Conservation (phyloP, 2,113 vertebrate genomes). For the Cebus imitator region DNA sequence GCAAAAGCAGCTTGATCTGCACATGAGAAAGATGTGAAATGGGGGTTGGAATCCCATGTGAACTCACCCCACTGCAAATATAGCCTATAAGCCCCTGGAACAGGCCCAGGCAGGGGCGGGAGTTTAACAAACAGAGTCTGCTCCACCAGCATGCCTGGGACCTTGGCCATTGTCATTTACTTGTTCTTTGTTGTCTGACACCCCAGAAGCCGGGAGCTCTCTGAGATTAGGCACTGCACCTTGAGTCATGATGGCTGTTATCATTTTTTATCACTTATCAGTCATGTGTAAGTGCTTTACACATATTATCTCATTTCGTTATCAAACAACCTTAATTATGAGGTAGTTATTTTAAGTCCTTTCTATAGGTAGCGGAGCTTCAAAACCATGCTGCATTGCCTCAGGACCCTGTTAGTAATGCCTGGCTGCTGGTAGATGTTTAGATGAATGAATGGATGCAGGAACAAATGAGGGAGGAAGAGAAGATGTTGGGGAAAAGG, state of each 20-base stretch:
- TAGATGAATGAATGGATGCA: background rate
- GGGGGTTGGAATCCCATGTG: background rate
- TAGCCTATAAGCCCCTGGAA: background rate
- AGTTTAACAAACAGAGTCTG: background rate
- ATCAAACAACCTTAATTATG: background rate
- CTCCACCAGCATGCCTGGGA: background rate
- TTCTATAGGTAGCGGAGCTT: background rate
- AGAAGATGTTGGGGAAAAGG: background rate
- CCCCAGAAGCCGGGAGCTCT: background rate
- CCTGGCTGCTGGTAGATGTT: background rate
- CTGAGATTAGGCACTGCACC: background rate
- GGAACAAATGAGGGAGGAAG: background rate
- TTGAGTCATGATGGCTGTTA: background rate
- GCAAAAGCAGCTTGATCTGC: constrained; percentile 45
- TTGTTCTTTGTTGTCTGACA: background rate
- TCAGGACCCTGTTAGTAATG: background rate
- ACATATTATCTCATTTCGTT: background rate
- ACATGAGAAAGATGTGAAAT: constrained; percentile 5
- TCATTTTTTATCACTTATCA: background rate
- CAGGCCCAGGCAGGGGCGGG: background rate
- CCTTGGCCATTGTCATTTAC: background rate
- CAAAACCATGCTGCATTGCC: background rate
- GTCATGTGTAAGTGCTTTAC: background rate
- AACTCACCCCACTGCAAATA: background rate
- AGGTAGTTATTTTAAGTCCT: background rate